A percentile compares a stretch with the other conserved stretches of the same genome.
Conservation (phyloP, 2,888 invertebrate species). For the Odontothrips loti region DNA sequence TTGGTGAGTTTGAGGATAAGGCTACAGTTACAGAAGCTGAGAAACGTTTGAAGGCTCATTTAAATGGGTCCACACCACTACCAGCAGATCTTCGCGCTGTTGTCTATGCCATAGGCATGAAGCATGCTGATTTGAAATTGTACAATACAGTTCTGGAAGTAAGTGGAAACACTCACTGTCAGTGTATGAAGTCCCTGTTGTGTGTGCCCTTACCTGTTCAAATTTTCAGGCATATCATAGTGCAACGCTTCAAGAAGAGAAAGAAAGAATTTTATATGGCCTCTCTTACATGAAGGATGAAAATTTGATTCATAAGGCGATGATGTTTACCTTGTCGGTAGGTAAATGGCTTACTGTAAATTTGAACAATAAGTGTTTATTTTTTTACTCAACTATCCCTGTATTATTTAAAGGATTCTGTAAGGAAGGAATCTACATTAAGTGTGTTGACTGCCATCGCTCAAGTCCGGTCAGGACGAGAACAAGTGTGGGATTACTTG, state of each 20-base stretch:
- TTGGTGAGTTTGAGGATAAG: slow-evolving; percentile 79
- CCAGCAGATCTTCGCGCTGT: slow-evolving; percentile 83
- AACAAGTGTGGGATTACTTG: slow-evolving; percentile 87
- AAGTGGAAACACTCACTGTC: slow-evolving; percentile 33
- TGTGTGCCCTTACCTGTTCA: too few species aligned
- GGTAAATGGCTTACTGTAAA: slow-evolving; percentile 43
- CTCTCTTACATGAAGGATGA: slow-evolving; percentile 75
- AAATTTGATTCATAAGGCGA: slow-evolving; percentile 64
- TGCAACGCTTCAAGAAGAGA: slow-evolving; percentile 88
- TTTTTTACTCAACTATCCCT: background rate
- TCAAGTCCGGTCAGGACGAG: slow-evolving; percentile 71
- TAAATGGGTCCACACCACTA: slow-evolving; percentile 55
- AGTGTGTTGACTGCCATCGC: slow-evolving; percentile 85
- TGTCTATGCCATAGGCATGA: slow-evolving; percentile 80
- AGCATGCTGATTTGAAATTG: slow-evolving; percentile 63
- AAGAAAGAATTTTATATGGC: slow-evolving; percentile 80
- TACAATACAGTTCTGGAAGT: slow-evolving; percentile 72
- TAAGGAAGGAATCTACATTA: slow-evolving; percentile 85
- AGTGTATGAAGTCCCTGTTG: too few species aligned
- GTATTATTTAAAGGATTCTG: slow-evolving; percentile 64
- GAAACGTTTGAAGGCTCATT: slow-evolving; percentile 60
- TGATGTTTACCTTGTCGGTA: slow-evolving; percentile 78
- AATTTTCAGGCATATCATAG: slow-evolving; percentile 62
- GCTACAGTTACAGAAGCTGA: slow-evolving; percentile 73
- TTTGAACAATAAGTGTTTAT: slow-evolving; percentile 25